Base-by-base conservation (phyloP, 2,113 vertebrate genomes). In the Dermatemys mawii region DNA sequence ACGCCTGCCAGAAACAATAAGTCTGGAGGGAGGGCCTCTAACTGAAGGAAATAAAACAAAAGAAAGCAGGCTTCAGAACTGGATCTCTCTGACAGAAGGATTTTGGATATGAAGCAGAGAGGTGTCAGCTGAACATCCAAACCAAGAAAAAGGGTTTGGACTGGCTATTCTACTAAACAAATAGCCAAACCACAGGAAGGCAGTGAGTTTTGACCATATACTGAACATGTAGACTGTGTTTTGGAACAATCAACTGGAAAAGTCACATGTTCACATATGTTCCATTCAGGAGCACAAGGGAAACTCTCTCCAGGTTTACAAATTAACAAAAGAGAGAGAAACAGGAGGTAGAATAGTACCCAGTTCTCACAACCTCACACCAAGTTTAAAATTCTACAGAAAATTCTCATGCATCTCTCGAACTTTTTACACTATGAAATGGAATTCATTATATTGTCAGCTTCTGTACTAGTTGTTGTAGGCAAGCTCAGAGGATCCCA, bases 371-470 rank as follows among this genome's bases (percentile, higher is more conserved):
- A 13, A 19, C 44, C 38, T 35, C 32, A 60, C 12, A 11, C 2
- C 84, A 88, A 75, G 9, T 24, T 46, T 55, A 21, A 57, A 78
- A 21, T 22, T 4, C 2, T 78, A 35, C 0, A 41, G 22, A 2
- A 0, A 82, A 24, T 11, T 53, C 29, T 29, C 0, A 0, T n/a
- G 29, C 57, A 19, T 17, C 60, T n/a, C 35, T 67, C 29, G 50
- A 50, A 44, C 0, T 0, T 5, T 32, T 67, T 76, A 80, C 60
- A n/a, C 21, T 3, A 54, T 4, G 76, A 86, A 94, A 60, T 0
- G 1, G 41, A 83, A 63, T 78, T 78, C 16, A 78, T 44, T 1
- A 2, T 2, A 81, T 78, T 27, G 81, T n/a, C 76, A 60, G 67
- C 8, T 38, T 41, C 90, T 91, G 84, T 81, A 75, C 41, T 22